Conservation (phyloP, 1,140 invertebrate genomes). For the Cepaea nemoralis region DNA sequence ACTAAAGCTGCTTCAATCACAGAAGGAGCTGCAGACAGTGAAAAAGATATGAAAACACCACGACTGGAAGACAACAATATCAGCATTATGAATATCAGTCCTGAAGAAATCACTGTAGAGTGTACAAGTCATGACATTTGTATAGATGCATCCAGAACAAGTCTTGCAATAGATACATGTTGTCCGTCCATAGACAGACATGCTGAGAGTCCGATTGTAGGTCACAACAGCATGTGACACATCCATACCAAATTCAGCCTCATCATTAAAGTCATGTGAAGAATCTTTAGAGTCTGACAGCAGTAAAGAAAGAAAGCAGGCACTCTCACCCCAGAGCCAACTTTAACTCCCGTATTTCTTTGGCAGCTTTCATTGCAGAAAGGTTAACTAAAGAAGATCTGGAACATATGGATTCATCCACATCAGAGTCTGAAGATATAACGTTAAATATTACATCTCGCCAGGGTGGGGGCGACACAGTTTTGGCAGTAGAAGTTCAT, state of each 20-base stretch:
- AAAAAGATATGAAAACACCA: background rate
- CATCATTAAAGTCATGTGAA: background rate
- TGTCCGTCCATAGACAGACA: background rate
- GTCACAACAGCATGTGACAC: background rate
- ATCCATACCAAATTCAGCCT: background rate
- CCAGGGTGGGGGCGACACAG: too few relatives aligned
- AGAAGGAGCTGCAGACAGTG: background rate
- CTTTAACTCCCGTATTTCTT: background rate
- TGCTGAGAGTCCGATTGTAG: background rate
- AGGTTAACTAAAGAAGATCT: constrained; percentile 16
- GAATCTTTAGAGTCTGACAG: background rate
- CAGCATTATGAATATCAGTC: background rate
- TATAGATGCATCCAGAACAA: background rate
- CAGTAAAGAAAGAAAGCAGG: background rate
- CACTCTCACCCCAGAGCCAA: background rate
- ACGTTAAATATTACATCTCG: too few relatives aligned
- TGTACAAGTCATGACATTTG: background rate
- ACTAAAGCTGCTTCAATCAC: background rate
- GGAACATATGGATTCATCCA: too few relatives aligned
- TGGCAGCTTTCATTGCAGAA: constrained; percentile 23
- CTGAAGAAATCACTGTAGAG: background rate
- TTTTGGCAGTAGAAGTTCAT: background rate
- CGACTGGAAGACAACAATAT: too few relatives aligned
- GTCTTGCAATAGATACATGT: background rate
- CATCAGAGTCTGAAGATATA: too few relatives aligned